Conservation (phyloP, 2,888 invertebrate genomes). For the Ectemnius lituratus region DNA sequence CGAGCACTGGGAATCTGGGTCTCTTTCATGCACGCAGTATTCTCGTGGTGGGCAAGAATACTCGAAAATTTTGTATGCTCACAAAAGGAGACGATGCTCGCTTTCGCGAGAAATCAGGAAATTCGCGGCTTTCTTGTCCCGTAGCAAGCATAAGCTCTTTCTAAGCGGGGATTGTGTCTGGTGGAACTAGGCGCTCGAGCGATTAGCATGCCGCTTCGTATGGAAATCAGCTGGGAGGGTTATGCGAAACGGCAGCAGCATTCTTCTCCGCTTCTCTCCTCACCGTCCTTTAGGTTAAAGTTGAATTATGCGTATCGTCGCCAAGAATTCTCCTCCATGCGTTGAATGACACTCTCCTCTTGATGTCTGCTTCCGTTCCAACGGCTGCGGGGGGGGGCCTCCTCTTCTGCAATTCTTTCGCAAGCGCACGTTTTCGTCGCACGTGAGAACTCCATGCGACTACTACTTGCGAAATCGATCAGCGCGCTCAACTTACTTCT, state of each 20-base stretch:
- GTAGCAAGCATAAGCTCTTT: not conserved
- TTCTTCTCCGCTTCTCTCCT: slow-evolving; percentile 1
- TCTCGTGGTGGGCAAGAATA: too few relatives aligned
- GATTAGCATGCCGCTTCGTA: slow-evolving; percentile 64
- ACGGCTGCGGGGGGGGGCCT: too few relatives aligned
- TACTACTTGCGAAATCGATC: too few relatives aligned
- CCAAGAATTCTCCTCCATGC: not conserved
- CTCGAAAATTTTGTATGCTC: slow-evolving; percentile 20
- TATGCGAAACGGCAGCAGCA: slow-evolving; percentile 28
- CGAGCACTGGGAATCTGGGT: not conserved
- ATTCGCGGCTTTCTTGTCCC: slow-evolving; percentile 29
- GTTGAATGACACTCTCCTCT: too few relatives aligned
- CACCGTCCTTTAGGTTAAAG: not conserved
- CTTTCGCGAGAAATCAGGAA: slow-evolving; percentile 36
- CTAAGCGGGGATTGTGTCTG: slow-evolving; percentile 38
- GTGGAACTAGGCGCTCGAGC: slow-evolving; percentile 40
- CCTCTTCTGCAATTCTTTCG: too few relatives aligned
- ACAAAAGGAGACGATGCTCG: slow-evolving; percentile 12
- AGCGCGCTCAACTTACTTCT: too few relatives aligned
- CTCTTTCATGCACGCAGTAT: too few relatives aligned
- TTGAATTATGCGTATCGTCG: not conserved
- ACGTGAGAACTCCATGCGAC: too few relatives aligned
- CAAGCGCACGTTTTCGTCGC: too few relatives aligned
- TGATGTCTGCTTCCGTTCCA: too few relatives aligned
- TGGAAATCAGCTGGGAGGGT: slow-evolving; percentile 55